Conservation (phyloP, 1,140 invertebrate genomes). For the Polyergus mexicanus region DNA sequence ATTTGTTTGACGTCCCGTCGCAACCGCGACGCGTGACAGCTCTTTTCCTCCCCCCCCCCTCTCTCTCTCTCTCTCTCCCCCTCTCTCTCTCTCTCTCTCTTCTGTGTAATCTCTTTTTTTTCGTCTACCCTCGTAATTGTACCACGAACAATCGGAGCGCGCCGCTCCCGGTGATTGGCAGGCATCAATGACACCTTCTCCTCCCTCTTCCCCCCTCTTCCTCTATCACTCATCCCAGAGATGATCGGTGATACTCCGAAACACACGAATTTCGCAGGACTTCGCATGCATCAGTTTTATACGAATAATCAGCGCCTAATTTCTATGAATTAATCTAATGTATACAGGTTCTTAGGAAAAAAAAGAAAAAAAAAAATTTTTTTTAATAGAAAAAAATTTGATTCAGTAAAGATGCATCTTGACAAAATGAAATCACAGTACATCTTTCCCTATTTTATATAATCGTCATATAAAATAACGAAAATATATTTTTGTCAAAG, state of each 20-base stretch:
- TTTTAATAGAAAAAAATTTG: not conserved
- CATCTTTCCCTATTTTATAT: not conserved
- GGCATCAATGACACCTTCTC: conserved; percentile 64
- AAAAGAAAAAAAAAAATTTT: no score
- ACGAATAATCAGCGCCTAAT: not conserved
- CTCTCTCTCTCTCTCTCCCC: conserved; percentile 37
- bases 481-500: not conserved
- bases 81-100: conserved; percentile 37
- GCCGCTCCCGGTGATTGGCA: conserved; percentile 69
- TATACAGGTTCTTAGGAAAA: no score
- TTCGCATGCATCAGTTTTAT: not conserved
- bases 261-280: conserved; percentile 4
- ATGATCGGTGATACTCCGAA: conserved; percentile 41
- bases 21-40: conserved; percentile 64
- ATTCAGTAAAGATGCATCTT: not conserved
- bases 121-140: conserved; percentile 66
- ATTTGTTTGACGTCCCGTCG: conserved; percentile 73
- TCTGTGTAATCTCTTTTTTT: conserved; percentile 51
- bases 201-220: not conserved
- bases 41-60: conserved; percentile 23
- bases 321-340: not conserved
- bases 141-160: conserved; percentile 67
- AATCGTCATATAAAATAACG: not conserved
- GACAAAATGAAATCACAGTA: not conserved
- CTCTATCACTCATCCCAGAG: conserved; percentile 50